phyloP scores from a whole-genome alignment of 1,140 invertebrate species.

The Dendroctonus ponderosae region DNA sequence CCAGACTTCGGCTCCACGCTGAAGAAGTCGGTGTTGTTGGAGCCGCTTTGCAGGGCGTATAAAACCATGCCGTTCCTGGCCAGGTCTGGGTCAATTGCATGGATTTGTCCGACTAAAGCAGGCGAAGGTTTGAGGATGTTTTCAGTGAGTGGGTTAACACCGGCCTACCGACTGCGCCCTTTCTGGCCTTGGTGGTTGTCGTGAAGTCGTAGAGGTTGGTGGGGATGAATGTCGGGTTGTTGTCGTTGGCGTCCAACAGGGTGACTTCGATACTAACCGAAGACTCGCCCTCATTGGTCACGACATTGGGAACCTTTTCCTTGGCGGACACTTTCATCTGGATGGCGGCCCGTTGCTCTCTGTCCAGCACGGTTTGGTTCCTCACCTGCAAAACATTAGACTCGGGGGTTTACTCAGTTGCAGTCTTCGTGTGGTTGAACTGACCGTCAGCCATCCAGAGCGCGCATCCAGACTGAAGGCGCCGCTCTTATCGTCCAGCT shows the following conservation, averaged over 20 bases:
- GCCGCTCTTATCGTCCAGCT: conserved; percentile 68
- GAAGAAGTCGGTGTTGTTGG: conserved; percentile 66
- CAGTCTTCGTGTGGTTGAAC: conserved; percentile 33
- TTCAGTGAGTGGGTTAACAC: neutral
- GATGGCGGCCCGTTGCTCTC: conserved; percentile 69
- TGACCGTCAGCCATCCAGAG: conserved; percentile 82
- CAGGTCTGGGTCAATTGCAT: conserved; percentile 77
- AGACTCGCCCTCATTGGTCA: conserved; percentile 55
- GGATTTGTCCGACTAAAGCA: conserved; percentile 66
- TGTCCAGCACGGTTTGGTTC: conserved; percentile 69
- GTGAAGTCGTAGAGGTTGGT: conserved; percentile 78
- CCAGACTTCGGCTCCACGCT: conserved; percentile 71
- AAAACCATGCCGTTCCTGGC: conserved; percentile 76
- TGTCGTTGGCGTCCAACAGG: conserved; percentile 82
- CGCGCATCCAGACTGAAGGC: conserved; percentile 77
- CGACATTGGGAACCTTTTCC: conserved; percentile 67
- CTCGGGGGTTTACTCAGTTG: too few relatives aligned
- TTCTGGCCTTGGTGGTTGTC: conserved; percentile 64
- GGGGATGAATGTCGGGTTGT: conserved; percentile 80
- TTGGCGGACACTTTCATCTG: conserved; percentile 73
- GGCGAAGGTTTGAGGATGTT: neutral
- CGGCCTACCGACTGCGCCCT: conserved; percentile 53
- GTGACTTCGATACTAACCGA: conserved; percentile 74
- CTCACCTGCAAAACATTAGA: conserved; percentile 38
- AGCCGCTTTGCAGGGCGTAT: conserved; percentile 73